These are phyloP conservation scores for Apamea crenata DNA, from an alignment of 2,888 invertebrate genomes.

Conservation along the genomic window DNA sequence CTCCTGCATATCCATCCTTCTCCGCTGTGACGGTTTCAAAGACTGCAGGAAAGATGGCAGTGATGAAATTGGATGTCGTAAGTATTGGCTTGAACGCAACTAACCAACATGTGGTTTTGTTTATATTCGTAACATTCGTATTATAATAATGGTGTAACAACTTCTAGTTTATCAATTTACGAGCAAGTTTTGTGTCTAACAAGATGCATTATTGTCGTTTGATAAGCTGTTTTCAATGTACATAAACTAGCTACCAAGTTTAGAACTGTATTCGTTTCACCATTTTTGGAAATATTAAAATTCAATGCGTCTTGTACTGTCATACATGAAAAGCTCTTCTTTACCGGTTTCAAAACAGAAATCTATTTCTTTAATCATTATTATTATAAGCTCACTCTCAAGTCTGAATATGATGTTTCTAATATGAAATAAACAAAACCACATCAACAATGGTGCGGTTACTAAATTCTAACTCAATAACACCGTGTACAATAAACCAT, in stretches of 20 bases:
- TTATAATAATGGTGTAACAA: background rate
- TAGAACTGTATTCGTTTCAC: background rate
- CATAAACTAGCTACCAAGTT: background rate
- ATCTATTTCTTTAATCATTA: background rate
- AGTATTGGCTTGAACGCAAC: constrained; percentile 77
- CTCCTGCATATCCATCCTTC: constrained; percentile 92
- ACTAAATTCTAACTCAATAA: constrained; percentile 65
- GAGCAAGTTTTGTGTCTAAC: background rate
- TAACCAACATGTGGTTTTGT: constrained; percentile 58
- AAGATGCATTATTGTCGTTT: background rate
- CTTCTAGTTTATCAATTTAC: background rate
- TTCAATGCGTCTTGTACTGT: background rate
- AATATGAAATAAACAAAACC: constrained; percentile 57
- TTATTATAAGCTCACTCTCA: background rate
- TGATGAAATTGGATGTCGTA: constrained; percentile 92
- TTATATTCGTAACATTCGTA: constrained; percentile 8
- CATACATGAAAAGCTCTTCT: background rate
- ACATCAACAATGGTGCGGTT: constrained; percentile 38
- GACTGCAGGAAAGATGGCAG: constrained; percentile 93
- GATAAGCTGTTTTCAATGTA: background rate
- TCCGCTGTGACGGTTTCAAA: constrained; percentile 93
- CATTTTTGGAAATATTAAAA: background rate
- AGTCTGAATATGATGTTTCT: background rate
- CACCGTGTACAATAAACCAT: constrained; percentile 57
- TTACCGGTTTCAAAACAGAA: background rate